Conservation (phyloP, 2,113 vertebrate genomes). For the Coptodon rendalli region DNA sequence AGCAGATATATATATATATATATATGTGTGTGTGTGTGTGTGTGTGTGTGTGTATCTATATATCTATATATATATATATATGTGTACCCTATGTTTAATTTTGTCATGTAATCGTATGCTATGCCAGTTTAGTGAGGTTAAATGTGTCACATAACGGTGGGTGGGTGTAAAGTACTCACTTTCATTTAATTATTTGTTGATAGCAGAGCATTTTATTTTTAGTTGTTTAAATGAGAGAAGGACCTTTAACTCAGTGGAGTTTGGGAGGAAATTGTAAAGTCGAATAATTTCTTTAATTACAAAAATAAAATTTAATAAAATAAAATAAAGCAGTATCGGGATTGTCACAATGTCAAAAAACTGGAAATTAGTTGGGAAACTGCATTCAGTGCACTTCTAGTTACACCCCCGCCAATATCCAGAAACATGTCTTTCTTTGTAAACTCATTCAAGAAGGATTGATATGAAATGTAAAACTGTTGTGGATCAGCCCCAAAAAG, state of each 20-base stretch:
- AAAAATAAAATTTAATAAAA: not conserved
- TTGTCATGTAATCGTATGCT: fast-evolving
- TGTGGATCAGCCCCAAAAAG: not conserved
- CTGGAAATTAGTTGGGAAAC: not conserved
- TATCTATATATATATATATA: too few species aligned
- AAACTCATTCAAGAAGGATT: not conserved
- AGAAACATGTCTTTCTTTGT: fast-evolving
- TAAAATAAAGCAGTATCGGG: not conserved
- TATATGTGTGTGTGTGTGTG: too few species aligned
- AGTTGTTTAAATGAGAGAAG: not conserved
- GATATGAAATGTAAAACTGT: not conserved
- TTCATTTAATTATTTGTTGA: not conserved
- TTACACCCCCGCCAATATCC: not conserved
- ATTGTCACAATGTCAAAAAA: not conserved
- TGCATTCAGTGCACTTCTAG: not conserved
- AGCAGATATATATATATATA: too few species aligned
- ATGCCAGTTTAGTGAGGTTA: not conserved
- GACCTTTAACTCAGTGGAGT: not conserved
- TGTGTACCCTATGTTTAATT: too few species aligned
- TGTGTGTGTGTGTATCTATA: too few species aligned
- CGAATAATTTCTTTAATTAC: not conserved
- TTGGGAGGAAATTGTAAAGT: not conserved
- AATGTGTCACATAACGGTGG: not conserved
- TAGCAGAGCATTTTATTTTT: not conserved
- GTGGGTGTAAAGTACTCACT: not conserved